Evolutionary conservation across 1,140 invertebrate genomes (phyloP), one percentile per base, ranked within the genome.

Genomic region (Penaeus vannamei): DNA sequence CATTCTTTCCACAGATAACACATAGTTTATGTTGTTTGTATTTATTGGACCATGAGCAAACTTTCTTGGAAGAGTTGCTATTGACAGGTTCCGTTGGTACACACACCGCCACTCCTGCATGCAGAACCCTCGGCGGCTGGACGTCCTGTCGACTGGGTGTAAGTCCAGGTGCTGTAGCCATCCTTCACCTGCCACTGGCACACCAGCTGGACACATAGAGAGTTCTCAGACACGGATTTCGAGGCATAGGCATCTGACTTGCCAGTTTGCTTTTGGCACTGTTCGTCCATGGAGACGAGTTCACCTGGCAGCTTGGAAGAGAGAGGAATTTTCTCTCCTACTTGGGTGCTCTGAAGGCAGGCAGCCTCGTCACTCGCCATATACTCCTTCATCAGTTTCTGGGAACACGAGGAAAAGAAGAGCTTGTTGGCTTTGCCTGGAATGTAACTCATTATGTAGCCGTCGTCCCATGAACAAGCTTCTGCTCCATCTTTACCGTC

Each of bases 391-490:
- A 91, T 91, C 3, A 86, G 60, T 0, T 1, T 69, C 29, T 86
- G 42, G 22, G 90, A 90, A 62, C 91, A 91, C 22, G 76, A 20
- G 1, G 90, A 91, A 66, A 91, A 91, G 26, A 77, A 61, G 17
- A 91, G 87, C 32, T 88, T 90, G 62, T 90, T 91, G 60, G 12
- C 22, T 2, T 82, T 84, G 23, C 84, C 84, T 32, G 61, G 26
- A 1, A 88, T 83, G 72, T 91, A 91, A 42, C 90, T 91, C 91
- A 92, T 92, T 53, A 92, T 87, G 81, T 91, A 91, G n/a, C 91
- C 91, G 42, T 85, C 79, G 12, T 86, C 36, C 87, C 88, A 91
- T 2, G 91, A 86, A 81, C 91, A 92, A 20, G 26, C 66, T 20
- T 61, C 26, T 7, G 91, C 79, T 8, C 29, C 91, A 0, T 76